Evolutionary conservation across 2,888 invertebrate genomes (phyloP), one percentile per base, ranked within the genome.

Genomic region (Eupithecia subfuscata): DNA sequence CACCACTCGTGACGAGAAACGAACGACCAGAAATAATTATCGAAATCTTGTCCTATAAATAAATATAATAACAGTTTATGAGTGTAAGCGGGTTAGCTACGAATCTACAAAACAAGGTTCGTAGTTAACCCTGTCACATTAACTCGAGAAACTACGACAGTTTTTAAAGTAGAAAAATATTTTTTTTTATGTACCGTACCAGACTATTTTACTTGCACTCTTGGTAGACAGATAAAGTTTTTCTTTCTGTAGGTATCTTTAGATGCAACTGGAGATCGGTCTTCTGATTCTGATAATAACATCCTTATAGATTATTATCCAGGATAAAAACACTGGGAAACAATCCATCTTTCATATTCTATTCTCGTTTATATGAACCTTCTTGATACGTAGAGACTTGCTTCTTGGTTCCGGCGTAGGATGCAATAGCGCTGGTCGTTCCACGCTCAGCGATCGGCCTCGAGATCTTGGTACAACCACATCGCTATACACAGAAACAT

Each of bases 381-480:
- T 88, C 79, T 94, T 93, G 40, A 93, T 75, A n/a, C 94, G 90
- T 16, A 95, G 86, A 7, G 94, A 95, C 82, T 92, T 93, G 81
- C 94, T 94, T 6, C 94, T 87, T 2, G 93, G 93, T 73, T 92
- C 91, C 4, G 88, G 76, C n/a, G 85, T 78, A 7, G 87, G 80
- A 7, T 84, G 85, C 0, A 91, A 80, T 14, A 92, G 78, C 0
- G 87, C 89, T 1, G 92, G 87, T 56, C 89, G 84, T 72, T 94
- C 93, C 0, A 93, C 89, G 75, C 90, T 88, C 1, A 94, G 85
- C 0, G 94, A 95, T 73, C 89, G 87, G 0, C 93, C 93, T 30
- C 94, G 86, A 77, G 87, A 9, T 52, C 76, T 45, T 1, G 48
- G 74, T 43, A 74, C 9, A 30, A 72, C 87, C 71, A 86, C 76